Percentiles rank a stretch among this genome's conserved stretches.
These are phyloP conservation scores for Falco rusticolus DNA, from an alignment of 2,797 vertebrate genomes.

Conservation along the genomic window DNA sequence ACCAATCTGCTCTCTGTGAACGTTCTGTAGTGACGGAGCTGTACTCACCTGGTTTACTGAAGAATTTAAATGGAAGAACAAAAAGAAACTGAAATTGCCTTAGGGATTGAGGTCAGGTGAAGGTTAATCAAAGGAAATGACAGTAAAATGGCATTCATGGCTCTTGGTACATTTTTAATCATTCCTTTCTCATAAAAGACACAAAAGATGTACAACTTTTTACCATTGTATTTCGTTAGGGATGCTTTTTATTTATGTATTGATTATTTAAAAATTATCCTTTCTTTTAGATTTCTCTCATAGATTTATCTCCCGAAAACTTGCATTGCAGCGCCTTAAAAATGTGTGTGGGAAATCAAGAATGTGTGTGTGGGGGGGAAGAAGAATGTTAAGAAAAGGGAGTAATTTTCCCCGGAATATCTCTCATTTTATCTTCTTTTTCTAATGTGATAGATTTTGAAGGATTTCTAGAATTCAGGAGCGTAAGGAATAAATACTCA, in stretches of 20 bases:
- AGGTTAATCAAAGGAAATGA: slow-evolving; percentile 87
- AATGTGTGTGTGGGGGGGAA: slow-evolving; percentile 46
- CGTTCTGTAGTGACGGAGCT: slow-evolving; percentile 30
- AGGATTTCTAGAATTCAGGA: slow-evolving; percentile 54
- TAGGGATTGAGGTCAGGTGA: slow-evolving; percentile 78
- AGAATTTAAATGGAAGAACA: slow-evolving; percentile 76
- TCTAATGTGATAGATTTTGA: slow-evolving; percentile 19
- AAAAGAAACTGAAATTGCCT: slow-evolving; percentile 78
- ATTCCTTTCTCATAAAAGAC: slow-evolving; percentile 39
- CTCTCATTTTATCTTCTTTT: slow-evolving; percentile 26
- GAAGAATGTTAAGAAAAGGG: slow-evolving; percentile 55
- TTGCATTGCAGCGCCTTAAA: slow-evolving; percentile 9
- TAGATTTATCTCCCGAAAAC: slow-evolving; percentile 29
- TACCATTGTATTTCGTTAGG: not conserved
- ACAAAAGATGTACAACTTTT: slow-evolving; percentile 41
- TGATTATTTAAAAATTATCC: slow-evolving; percentile 9
- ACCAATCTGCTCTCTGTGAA: not conserved
- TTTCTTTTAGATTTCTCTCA: not conserved
- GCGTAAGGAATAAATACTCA: slow-evolving; percentile 19
- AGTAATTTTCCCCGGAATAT: slow-evolving; percentile 62
- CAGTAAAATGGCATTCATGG: slow-evolving; percentile 76
- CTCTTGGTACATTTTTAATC: slow-evolving; percentile 77
- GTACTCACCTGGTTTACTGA: slow-evolving; percentile 55
- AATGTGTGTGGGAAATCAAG: slow-evolving; percentile 23
- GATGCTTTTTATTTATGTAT: slow-evolving; percentile 25